Base-by-base conservation (phyloP, 2,797 vertebrate genomes). In the Etheostoma nigrum region DNA sequence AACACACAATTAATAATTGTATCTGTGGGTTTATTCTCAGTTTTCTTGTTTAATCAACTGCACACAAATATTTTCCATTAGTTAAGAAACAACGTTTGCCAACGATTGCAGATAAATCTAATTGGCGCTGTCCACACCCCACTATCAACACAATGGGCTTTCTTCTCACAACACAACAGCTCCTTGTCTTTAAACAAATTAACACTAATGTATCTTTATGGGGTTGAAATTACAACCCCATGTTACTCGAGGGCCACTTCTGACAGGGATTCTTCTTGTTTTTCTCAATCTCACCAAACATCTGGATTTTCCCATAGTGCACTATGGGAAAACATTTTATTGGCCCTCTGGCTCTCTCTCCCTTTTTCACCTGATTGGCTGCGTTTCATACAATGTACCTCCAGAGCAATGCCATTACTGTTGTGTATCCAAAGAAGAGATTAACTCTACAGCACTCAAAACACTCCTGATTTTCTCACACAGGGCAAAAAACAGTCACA, bases 341-440 rank as follows among this genome's bases (percentile, higher is more conserved):
- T 87, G 79, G 82, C 64, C 23, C 49, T 47, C 49, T 54, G 54
- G 13, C 69, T 74, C 33, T 18, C 12, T 76, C 67, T 81, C 71
- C 62, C 27, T 69, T 75, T 82, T 76, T 76, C 76, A 88, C 78
- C 81, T 87, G 86, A 89, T 82, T 83, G 82, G 82, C 67, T 57
- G n/a, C 12, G 62, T 83, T 87, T 77, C 52, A 71, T 57, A 55
- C 52, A 30, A 27, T 68, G 69, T 67, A 83, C 79, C 64, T 77
- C 64, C 51, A 36, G 61, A 79, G 79, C 74, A 86, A 89, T 84
- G 62, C 76, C 82, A 79, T 70, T 75, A 69, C 58, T 93, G 91
- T 92, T 92, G 79, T 93, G 91, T 92, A 93, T 91, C 88, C 91
- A 93, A 92, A 91, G 74, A 51, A 49, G 85, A 94, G 92, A 91